phyloP scores from a whole-genome alignment of 2,113 vertebrate genomes.

The Candoia aspera region DNA sequence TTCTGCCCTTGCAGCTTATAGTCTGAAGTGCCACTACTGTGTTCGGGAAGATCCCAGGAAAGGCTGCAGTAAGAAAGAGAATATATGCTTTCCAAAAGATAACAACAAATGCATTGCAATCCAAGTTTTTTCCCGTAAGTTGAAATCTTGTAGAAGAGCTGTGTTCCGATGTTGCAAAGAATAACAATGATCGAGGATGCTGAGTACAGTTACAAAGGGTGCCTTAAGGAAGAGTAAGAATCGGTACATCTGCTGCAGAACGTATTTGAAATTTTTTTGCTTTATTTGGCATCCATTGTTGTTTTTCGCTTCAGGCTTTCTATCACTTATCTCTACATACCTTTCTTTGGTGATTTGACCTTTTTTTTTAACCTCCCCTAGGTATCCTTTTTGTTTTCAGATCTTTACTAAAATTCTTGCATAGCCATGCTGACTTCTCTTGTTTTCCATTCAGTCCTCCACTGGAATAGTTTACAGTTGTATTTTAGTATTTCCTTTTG shows the following conservation, averaged over 20 bases:
- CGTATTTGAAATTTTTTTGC: neutral
- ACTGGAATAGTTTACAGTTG: neutral
- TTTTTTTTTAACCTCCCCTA: neutral
- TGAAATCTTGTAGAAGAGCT: neutral
- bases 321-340: neutral
- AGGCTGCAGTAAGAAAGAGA: accelerated
- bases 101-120: neutral
- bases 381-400: neutral
- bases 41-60: neutral
- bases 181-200: neutral
- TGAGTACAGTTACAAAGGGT: neutral
- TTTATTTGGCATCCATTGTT: neutral
- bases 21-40: conserved; percentile 4
- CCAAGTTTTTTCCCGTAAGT: neutral
- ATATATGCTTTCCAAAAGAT: neutral
- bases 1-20: neutral
- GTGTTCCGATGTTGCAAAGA: too few relatives aligned
- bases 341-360: neutral
- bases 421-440: neutral
- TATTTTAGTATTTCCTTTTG: neutral
- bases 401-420: neutral
- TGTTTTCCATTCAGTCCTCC: neutral
- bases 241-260: neutral
- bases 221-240: neutral
- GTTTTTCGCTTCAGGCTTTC: neutral